Conservation (phyloP, 2,888 invertebrate genomes). For the Tupiocoris notatus region DNA sequence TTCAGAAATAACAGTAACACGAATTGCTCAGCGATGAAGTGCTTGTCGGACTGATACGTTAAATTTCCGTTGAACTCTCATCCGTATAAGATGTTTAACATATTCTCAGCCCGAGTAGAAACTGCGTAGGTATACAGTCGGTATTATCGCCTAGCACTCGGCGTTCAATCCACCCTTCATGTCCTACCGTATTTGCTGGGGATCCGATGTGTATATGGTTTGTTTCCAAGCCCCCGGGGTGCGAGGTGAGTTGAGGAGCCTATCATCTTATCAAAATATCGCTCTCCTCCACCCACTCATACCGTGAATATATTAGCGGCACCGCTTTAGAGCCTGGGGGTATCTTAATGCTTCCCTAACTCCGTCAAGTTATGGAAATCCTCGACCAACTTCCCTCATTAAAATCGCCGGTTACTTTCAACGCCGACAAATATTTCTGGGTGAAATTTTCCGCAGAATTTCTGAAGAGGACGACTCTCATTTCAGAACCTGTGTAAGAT, state of each 20-base stretch:
- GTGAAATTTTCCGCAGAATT: too few species aligned
- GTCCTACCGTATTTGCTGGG: background rate
- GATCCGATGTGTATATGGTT: slow-evolving; percentile 6
- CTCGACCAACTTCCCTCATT: too few species aligned
- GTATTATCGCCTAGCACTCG: background rate
- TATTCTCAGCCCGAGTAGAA: background rate
- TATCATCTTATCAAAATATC: slow-evolving; percentile 45
- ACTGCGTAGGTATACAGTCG: background rate
- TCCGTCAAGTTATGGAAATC: slow-evolving; percentile 43
- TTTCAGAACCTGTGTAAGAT: too few species aligned
- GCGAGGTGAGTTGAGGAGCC: slow-evolving; percentile 24
- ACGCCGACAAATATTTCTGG: too few species aligned
- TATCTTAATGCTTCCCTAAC: slow-evolving; percentile 40
- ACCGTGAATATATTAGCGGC: slow-evolving; percentile 40
- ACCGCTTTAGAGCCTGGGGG: slow-evolving; percentile 24
- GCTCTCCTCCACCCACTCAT: slow-evolving; percentile 7
- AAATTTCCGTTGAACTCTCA: background rate
- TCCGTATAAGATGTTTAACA: background rate
- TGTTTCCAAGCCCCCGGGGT: slow-evolving; percentile 42
- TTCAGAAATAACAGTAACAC: background rate
- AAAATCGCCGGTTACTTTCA: too few species aligned
- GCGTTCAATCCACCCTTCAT: background rate
- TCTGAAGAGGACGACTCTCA: too few species aligned
- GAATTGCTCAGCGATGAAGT: background rate
- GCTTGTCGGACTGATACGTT: background rate